Evolutionary conservation across 2,888 invertebrate species (phyloP), one percentile per base, ranked within the genome.

Genomic region (Ormyrus rosae): DNA sequence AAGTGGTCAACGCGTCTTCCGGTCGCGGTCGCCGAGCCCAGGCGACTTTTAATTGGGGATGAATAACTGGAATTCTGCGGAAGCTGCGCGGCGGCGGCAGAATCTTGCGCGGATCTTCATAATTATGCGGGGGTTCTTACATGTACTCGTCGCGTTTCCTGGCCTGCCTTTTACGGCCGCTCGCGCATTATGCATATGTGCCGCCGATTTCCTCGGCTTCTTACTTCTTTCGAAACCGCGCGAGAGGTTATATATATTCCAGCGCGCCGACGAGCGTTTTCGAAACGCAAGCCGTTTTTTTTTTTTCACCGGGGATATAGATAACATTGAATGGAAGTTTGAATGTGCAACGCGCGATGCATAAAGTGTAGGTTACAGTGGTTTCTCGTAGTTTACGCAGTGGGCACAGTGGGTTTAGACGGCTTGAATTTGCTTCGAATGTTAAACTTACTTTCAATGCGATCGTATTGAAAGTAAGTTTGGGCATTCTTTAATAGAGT

Each of bases 31-130:
- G 60, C 34, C 10, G 53, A 60, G 63, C 19, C 19, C 19, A 51
- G 13, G 53, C 58, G 51, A 64, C 60, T 77, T 77, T 81, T 81
- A 81, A 81, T 77, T 81, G 77, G 77, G 77, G 46, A 73, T 69
- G 69, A 77, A 81, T 81, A 77, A 81, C 73, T 81, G 69, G 73
- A 64, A 77, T 81, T 68, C 68, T 67, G 46, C 11, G 58, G 45
- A 70, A 63, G 60, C 50, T 10, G 65, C 71, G 50, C 50, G 19
- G 19, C 19, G 19, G n/a, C 58, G 19, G 50, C 72, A 51, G 34
- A 69, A 64, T 76, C 71, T 77, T 48, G 1, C 11, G 68, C 63
- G 77, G 77, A 73, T 77, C 72, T 81, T 69, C 72, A 77, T 77
- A 77, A 65, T 75, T 71, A 61, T 71, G 71, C 67, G 67, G 64